A percentile compares a stretch with the other conserved stretches of the same genome.
phyloP scores from a whole-genome alignment of 1,140 invertebrate genomes.

The Drosophila ananassae region DNA sequence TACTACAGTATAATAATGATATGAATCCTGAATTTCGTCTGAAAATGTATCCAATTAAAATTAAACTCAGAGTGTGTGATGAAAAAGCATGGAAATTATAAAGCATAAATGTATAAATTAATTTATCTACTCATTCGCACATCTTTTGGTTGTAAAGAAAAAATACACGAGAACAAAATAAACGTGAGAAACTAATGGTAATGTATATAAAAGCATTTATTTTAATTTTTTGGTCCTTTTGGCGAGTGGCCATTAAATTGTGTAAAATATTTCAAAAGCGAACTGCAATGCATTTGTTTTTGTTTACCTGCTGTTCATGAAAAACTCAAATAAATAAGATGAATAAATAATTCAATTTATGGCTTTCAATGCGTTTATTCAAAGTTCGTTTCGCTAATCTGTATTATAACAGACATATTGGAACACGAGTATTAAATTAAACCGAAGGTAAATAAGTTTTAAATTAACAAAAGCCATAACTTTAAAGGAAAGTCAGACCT shows the following conservation, averaged over 20 bases:
- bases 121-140: slow-evolving; percentile 73
- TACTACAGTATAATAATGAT: slow-evolving; percentile 12
- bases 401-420: slow-evolving; percentile 54
- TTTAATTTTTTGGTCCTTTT: slow-evolving; percentile 30
- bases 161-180: slow-evolving; percentile 43
- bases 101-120: slow-evolving; percentile 66
- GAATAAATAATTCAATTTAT: slow-evolving; percentile 71
- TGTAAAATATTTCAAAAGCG: slow-evolving; percentile 51
- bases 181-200: slow-evolving; percentile 54
- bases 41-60: slow-evolving; percentile 69
- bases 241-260: slow-evolving; percentile 42
- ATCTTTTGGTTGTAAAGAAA: slow-evolving; percentile 70
- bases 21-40: slow-evolving; percentile 21
- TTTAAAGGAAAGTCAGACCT: not conserved
- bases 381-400: slow-evolving; percentile 54
- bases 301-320: slow-evolving; percentile 48
- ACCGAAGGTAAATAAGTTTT: not conserved
- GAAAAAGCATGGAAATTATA: slow-evolving; percentile 30
- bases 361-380: slow-evolving; percentile 52
- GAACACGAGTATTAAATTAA: slow-evolving; percentile 42
- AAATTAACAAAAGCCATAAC: not conserved
- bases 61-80: slow-evolving; percentile 42
- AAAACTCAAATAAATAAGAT: slow-evolving; percentile 55
- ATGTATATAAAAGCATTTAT: slow-evolving; percentile 39
- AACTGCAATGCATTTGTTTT: slow-evolving; percentile 34